Evolutionary conservation across 2,797 vertebrate species (phyloP).

Genomic region (Serranus cabrilla): DNA sequence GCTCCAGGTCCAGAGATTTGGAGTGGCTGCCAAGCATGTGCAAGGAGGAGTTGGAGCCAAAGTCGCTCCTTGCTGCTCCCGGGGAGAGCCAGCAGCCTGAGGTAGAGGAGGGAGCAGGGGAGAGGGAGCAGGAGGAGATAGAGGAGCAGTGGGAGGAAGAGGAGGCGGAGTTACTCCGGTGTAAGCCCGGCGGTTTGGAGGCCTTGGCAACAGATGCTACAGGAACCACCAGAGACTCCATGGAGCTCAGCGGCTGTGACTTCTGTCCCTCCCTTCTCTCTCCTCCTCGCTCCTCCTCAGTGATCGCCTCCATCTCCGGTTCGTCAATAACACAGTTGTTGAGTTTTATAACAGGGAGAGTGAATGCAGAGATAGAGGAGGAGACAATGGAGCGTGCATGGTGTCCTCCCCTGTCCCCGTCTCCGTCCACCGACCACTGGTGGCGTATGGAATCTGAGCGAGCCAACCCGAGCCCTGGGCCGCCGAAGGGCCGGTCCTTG

Average conservation of each 20-base stretch:
- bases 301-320: conserved; percentile 95
- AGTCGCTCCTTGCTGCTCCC: conserved; percentile 91
- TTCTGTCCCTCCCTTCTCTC: conserved; percentile 70
- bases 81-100: conserved; percentile 93
- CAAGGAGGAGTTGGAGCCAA: conserved; percentile 95
- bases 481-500: conserved; percentile 80
- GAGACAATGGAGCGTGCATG: conserved; percentile 97
- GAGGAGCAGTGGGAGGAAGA: conserved; percentile 84
- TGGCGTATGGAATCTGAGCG: conserved; percentile 74
- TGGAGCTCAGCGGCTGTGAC: conserved; percentile 85
- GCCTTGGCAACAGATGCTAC: conserved; percentile 87
- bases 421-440: conserved; percentile 75
- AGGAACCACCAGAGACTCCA: conserved; percentile 92
- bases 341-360: conserved; percentile 96
- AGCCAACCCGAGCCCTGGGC: conserved; percentile 78
- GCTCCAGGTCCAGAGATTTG: conserved; percentile 96
- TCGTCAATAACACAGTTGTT: conserved; percentile 99
- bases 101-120: conserved; percentile 84
- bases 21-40: conserved; percentile 95
- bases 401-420: conserved; percentile 72
- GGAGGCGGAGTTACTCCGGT: conserved; percentile 89
- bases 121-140: conserved; percentile 80
- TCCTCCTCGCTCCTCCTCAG: conserved; percentile 87
- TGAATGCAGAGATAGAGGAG: conserved; percentile 97
- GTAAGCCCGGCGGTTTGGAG: conserved; percentile 82